phyloP scores from a whole-genome alignment of 2,113 vertebrate species.

The Cygnus buccinator region DNA sequence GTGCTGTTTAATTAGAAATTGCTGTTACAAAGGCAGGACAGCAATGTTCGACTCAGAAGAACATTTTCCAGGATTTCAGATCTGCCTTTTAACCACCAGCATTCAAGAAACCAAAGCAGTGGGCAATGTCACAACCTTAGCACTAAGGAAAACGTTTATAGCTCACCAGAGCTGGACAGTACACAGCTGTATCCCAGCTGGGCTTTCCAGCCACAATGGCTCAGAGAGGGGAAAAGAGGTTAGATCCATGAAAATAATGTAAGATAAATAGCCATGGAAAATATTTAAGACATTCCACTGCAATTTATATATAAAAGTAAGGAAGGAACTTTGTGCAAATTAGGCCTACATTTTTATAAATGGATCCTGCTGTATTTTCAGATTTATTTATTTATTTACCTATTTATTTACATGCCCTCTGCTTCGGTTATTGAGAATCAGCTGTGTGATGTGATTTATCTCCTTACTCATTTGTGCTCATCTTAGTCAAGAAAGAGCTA shows the following conservation, averaged over 20 bases:
- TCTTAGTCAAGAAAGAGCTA: neutral
- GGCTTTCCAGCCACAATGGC: neutral
- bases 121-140: neutral
- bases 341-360: neutral
- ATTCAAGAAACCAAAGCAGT: neutral
- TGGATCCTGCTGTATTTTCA: neutral
- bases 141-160: conserved; percentile 12
- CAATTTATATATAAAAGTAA: neutral
- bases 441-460: neutral
- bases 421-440: neutral
- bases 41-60: neutral
- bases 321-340: neutral
- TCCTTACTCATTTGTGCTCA: neutral
- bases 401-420: neutral
- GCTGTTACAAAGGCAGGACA: neutral
- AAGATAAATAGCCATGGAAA: conserved; percentile 27
- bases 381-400: neutral
- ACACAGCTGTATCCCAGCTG: conserved; percentile 51
- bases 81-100: neutral
- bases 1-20: conserved; percentile 52
- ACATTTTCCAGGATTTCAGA: neutral
- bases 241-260: neutral
- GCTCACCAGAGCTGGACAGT: conserved; percentile 1
- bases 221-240: conserved; percentile 17
- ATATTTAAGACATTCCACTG: neutral